A percentile compares a stretch with the other conserved stretches of the same genome.
phyloP scores from a whole-genome alignment of 2,797 vertebrate genomes.

The Discoglossus pictus region DNA sequence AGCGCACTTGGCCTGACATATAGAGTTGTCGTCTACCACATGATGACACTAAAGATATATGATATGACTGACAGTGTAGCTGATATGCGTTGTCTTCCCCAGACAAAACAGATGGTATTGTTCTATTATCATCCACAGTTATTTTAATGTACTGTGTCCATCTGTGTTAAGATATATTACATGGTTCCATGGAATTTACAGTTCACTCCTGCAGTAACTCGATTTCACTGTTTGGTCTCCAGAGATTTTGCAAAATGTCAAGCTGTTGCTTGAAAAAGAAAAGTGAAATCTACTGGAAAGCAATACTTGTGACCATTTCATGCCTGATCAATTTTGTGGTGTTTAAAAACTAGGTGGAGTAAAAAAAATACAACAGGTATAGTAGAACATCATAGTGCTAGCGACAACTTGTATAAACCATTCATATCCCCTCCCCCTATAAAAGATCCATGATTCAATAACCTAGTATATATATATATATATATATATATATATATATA shows the following conservation, averaged over 20 bases:
- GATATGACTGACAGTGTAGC: slow-evolving; percentile 92
- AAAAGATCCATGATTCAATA: too few species aligned
- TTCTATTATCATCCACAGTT: slow-evolving; percentile 94
- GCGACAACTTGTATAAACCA: too few species aligned
- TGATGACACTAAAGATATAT: slow-evolving; percentile 99
- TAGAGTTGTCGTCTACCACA: slow-evolving; percentile 88
- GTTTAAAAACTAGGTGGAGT: slow-evolving; percentile 71
- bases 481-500: too few species aligned
- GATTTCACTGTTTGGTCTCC: slow-evolving; percentile 93
- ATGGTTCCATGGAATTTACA: slow-evolving; percentile 99
- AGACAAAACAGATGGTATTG: slow-evolving; percentile 97
- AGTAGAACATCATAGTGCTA: slow-evolving; percentile 58
- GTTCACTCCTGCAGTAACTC: slow-evolving; percentile 97
- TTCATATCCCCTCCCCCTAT: too few species aligned
- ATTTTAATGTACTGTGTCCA: slow-evolving; percentile 93
- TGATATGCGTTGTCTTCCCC: slow-evolving; percentile 88
- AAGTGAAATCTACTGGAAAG: slow-evolving; percentile 97
- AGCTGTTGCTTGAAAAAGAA: slow-evolving; percentile 86
- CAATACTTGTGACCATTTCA: slow-evolving; percentile 93
- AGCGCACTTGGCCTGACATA: slow-evolving; percentile 94
- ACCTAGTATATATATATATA: too few species aligned
- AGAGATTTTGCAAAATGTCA: slow-evolving; percentile 97
- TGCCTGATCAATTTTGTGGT: slow-evolving; percentile 80
- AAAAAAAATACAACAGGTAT: slow-evolving; percentile 72
- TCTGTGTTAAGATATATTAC: slow-evolving; percentile 99